phyloP scores from a whole-genome alignment of 2,888 invertebrate species.

The Dastarcus helophoroides region DNA sequence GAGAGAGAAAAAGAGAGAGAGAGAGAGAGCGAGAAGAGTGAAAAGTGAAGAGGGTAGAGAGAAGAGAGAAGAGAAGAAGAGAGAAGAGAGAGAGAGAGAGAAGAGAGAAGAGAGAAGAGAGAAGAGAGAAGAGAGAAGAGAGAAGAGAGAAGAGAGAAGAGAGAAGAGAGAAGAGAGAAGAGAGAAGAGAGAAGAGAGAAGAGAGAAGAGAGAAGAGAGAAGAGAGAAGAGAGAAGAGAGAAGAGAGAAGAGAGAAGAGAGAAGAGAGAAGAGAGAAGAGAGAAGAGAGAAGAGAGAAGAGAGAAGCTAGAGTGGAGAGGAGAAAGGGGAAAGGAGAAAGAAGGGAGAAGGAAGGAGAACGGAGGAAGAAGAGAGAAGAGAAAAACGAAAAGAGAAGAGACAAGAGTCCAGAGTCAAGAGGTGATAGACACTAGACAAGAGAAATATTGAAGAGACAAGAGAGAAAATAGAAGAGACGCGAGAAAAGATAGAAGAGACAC shows the following conservation, averaged over 20 bases:
- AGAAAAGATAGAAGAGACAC: slow-evolving; percentile 8
- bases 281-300: slow-evolving; percentile 1
- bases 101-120: background rate
- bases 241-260: background rate
- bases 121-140: background rate
- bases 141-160: background rate
- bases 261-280: background rate
- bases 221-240: background rate
- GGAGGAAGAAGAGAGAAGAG: slow-evolving; percentile 6
- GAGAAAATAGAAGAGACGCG: slow-evolving; percentile 6
- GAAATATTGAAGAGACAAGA: background rate
- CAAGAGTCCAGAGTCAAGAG: slow-evolving; percentile 1
- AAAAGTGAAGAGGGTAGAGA: no score
- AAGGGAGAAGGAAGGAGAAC: slow-evolving; percentile 4
- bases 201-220: no score
- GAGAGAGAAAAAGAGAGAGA: no score
- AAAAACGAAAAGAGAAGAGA: background rate
- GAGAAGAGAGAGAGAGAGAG: slow-evolving; percentile 3
- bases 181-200: background rate
- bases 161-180: background rate
- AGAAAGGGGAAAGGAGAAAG: slow-evolving; percentile 2
- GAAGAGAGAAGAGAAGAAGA: slow-evolving; percentile 2
- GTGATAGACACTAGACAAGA: slow-evolving; percentile 1
- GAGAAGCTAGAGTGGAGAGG: background rate
- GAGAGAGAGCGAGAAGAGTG: no score